Conservation (phyloP, 2,797 vertebrate genomes). For the Rhinoraja longicauda region DNA sequence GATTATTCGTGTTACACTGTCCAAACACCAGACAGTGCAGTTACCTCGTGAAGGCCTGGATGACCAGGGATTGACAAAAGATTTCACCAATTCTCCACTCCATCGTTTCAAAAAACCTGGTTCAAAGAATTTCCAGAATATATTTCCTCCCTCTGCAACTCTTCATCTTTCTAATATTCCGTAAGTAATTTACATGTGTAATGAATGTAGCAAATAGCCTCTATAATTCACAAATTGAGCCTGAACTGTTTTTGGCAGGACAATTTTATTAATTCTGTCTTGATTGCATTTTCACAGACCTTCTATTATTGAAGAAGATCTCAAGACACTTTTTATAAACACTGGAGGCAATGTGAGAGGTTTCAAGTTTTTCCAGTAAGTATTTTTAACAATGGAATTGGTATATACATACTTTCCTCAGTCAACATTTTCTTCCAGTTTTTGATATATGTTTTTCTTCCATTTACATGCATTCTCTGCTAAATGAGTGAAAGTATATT, state of each 20-base stretch:
- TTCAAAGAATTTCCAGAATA: conserved; percentile 97
- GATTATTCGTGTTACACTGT: conserved; percentile 90
- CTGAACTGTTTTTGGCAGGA: background rate
- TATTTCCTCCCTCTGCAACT: conserved; percentile 91
- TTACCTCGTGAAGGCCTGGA: conserved; percentile 91
- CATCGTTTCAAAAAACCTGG: conserved; percentile 97
- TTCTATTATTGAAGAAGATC: conserved; percentile 86
- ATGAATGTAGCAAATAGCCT: background rate
- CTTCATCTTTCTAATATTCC: conserved; percentile 94
- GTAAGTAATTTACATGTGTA: conserved; percentile 62
- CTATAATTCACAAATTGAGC: background rate
- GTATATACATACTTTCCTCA: background rate
- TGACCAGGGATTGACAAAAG: conserved; percentile 93
- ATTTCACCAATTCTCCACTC: conserved; percentile 90
- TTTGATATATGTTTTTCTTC: background rate
- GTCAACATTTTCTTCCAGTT: background rate
- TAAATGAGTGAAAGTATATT: background rate
- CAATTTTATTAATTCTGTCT: conserved; percentile 15
- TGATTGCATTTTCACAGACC: conserved; percentile 61
- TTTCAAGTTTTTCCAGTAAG: conserved; percentile 98
- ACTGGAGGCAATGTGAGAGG: conserved; percentile 92
- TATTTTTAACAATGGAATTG: conserved; percentile 44
- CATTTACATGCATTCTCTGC: background rate
- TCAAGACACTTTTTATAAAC: conserved; percentile 86
- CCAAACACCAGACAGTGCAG: conserved; percentile 92